Evolutionary conservation across 2,888 invertebrate genomes (phyloP).

Genomic region (Hirudinaria manillensis): DNA sequence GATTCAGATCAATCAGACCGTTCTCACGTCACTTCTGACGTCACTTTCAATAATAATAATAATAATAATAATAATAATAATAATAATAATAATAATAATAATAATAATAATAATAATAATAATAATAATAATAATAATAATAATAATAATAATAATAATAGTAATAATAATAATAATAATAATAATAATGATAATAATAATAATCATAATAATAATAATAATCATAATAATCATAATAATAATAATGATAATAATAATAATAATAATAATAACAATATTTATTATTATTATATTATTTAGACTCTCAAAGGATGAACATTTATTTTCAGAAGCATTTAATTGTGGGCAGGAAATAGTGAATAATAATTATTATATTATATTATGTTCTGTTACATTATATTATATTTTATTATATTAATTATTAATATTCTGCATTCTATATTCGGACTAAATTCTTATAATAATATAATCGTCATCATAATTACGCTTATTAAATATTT

Average conservation of each 20-base stretch:
- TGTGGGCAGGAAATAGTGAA: too few species aligned
- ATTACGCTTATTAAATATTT: too few species aligned
- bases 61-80: slow-evolving; percentile 25
- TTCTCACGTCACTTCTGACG: too few species aligned
- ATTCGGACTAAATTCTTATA: too few species aligned
- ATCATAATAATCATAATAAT: background rate
- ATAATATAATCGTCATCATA: too few species aligned
- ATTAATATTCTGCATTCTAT: too few species aligned
- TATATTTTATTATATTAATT: too few species aligned
- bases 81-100: slow-evolving; percentile 14
- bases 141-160: background rate
- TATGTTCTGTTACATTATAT: too few species aligned
- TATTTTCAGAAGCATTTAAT: background rate
- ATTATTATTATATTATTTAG: too few species aligned
- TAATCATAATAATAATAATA: too few species aligned
- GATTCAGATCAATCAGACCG: too few species aligned
- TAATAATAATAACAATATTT: slow-evolving; percentile 11
- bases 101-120: slow-evolving; percentile 10
- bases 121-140: background rate
- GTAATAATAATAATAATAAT: background rate
- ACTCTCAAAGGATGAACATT: background rate
- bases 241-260: background rate
- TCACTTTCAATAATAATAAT: background rate
- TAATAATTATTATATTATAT: too few species aligned
- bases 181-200: background rate